Percentiles rank a stretch among this genome's conserved stretches.
Conservation (phyloP, 2,797 vertebrate species). For the Bradypodion pumilum region DNA sequence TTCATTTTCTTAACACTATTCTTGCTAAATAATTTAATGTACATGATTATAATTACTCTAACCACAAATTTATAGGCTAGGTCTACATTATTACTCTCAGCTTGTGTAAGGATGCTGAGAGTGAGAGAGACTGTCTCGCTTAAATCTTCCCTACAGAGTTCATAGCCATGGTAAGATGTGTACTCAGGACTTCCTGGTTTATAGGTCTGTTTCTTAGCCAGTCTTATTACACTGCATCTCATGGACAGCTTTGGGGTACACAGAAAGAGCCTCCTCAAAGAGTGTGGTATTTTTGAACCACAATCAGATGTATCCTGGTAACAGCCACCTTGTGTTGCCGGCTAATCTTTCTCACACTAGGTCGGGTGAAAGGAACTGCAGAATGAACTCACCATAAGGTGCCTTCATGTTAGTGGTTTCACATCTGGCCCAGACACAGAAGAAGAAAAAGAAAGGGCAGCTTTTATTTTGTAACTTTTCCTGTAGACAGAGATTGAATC, state of each 20-base stretch:
- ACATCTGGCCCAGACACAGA: too few species aligned
- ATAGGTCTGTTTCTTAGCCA: background rate
- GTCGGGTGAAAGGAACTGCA: too few species aligned
- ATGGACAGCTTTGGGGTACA: slow-evolving; percentile 22
- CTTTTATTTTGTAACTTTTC: slow-evolving; percentile 29
- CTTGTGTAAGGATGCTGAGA: background rate
- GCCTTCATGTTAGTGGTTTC: too few species aligned
- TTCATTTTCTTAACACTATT: too few species aligned
- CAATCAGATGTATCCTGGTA: too few species aligned
- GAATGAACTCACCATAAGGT: too few species aligned
- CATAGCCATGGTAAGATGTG: background rate
- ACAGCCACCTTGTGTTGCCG: too few species aligned
- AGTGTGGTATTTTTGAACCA: too few species aligned
- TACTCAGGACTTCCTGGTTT: background rate
- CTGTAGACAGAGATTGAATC: slow-evolving; percentile 19
- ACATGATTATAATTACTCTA: background rate
- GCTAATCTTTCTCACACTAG: too few species aligned
- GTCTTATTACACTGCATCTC: slow-evolving; percentile 8
- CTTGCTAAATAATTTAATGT: background rate
- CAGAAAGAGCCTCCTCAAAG: too few species aligned
- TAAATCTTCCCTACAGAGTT: background rate
- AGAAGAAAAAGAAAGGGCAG: too few species aligned
- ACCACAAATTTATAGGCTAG: background rate
- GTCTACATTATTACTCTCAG: too few species aligned
- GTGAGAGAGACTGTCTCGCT: background rate